These are phyloP conservation scores for Carlito syrichta DNA, from an alignment of 2,113 vertebrate species.

Conservation along the genomic window DNA sequence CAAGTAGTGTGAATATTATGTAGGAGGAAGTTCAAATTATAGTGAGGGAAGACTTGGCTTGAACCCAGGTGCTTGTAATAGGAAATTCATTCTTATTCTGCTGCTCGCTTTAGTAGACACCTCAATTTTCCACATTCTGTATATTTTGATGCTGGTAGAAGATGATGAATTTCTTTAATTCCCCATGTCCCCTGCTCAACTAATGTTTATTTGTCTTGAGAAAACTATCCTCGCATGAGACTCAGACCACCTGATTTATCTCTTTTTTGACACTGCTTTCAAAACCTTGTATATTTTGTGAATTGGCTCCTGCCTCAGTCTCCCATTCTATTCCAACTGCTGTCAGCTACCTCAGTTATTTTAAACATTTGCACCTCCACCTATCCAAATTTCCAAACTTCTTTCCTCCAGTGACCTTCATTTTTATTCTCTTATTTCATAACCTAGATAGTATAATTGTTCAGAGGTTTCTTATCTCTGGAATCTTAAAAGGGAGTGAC, in stretches of 20 bases:
- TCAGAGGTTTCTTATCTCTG: not conserved
- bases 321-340: not conserved
- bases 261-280: not conserved
- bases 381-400: not conserved
- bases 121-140: not conserved
- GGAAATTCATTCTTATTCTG: not conserved
- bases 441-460: not conserved
- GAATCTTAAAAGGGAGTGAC: not conserved
- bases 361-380: not conserved
- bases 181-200: not conserved
- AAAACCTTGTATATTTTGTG: not conserved
- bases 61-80: not conserved
- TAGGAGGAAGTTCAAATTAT: not conserved
- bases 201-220: not conserved
- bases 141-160: not conserved
- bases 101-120: not conserved
- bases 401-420: not conserved
- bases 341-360: not conserved
- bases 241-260: not conserved
- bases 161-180: not conserved
- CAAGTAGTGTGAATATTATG: not conserved
- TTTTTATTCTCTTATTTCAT: not conserved
- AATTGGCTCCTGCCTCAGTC: not conserved
- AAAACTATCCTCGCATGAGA: not conserved
- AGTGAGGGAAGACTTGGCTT: not conserved